These are phyloP conservation scores for Carollia perspicillata DNA, from an alignment of 2,113 vertebrate genomes.

Conservation along the genomic window DNA sequence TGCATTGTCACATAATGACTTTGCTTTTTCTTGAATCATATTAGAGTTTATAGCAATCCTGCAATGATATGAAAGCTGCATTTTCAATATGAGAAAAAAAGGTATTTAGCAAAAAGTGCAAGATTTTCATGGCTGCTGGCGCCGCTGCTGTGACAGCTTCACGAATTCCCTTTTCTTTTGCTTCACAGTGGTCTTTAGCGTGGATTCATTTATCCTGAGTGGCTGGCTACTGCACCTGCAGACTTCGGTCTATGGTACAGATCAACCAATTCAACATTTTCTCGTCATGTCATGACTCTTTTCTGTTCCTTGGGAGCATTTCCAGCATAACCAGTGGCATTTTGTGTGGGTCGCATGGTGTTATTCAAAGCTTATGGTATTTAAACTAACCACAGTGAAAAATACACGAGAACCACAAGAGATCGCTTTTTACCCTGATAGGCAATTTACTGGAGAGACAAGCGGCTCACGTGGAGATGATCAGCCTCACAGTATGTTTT, in stretches of 20 bases:
- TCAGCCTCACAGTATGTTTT: neutral
- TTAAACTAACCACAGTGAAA: neutral
- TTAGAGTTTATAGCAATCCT: neutral
- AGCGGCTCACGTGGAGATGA: neutral
- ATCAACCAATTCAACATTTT: neutral
- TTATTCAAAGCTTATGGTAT: neutral
- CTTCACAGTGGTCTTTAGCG: neutral
- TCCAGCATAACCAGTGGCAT: neutral
- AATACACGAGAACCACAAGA: neutral
- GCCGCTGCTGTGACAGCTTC: neutral
- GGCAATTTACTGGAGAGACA: neutral
- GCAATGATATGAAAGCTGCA: neutral
- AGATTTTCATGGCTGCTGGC: neutral
- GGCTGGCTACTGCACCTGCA: neutral
- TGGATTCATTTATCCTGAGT: neutral
- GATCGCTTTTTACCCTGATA: neutral
- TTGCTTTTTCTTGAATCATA: neutral
- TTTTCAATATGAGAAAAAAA: neutral
- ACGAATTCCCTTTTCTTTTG: neutral
- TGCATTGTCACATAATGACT: neutral
- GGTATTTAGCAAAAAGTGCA: neutral
- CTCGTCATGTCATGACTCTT: neutral
- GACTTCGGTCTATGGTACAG: neutral
- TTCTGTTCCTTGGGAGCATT: neutral
- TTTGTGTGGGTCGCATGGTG: neutral